A percentile compares a stretch with the other conserved stretches of the same genome.
These are phyloP conservation scores for Stenodema calcarata DNA, from an alignment of 2,888 invertebrate species.

Conservation along the genomic window DNA sequence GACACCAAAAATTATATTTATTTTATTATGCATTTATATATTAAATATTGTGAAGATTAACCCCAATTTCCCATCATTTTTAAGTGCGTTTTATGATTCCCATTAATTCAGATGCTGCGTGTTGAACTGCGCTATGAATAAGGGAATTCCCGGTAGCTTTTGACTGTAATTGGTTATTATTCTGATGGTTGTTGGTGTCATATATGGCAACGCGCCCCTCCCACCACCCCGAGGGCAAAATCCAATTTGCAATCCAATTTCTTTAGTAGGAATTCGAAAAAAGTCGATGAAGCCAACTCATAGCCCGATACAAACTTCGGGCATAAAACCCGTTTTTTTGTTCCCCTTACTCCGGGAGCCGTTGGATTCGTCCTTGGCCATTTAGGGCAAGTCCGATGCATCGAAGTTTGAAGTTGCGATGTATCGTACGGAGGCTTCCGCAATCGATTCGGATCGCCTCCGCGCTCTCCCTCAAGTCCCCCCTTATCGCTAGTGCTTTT, in stretches of 20 bases:
- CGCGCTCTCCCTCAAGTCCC: constrained; percentile 35
- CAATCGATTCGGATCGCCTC: constrained; percentile 32
- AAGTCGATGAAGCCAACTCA: neutral
- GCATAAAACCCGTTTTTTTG: neutral
- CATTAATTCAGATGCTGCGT: no score
- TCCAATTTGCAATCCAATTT: neutral
- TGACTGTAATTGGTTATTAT: neutral
- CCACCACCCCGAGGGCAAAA: neutral
- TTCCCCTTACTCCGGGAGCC: neutral
- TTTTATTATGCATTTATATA: no score
- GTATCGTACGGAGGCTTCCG: neutral
- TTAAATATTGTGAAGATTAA: no score
- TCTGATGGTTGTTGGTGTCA: neutral
- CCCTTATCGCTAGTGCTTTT: constrained; percentile 7
- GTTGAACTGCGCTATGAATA: no score
- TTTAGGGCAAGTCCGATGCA: constrained; percentile 13
- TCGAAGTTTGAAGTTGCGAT: neutral
- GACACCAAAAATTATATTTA: no score
- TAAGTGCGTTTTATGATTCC: no score
- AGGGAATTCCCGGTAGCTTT: neutral
- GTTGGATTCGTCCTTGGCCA: constrained; percentile 18
- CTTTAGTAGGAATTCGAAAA: neutral
- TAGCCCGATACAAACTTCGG: neutral
- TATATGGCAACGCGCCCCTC: neutral
- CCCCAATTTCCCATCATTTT: no score